Evolutionary conservation across 2,113 vertebrate species (phyloP).

Genomic region (Sorex araneus): DNA sequence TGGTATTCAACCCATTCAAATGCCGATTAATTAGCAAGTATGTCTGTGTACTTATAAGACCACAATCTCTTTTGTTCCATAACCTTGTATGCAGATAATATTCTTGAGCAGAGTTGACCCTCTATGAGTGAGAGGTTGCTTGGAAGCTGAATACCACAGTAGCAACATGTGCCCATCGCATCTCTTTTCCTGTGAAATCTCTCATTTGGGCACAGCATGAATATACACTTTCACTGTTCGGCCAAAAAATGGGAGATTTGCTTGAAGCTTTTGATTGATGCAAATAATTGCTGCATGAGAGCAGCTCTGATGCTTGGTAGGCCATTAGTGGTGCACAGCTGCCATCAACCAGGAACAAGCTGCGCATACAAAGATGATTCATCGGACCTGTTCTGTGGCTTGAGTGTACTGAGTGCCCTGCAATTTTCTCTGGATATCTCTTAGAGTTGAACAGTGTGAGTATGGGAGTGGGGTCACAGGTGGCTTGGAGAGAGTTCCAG

Average conservation of each 20-base stretch:
- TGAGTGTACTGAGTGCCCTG: not conserved
- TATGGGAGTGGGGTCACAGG: not conserved
- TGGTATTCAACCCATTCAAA: slow-evolving; percentile 29
- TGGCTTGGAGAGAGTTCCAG: not conserved
- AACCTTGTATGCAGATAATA: slow-evolving; percentile 3
- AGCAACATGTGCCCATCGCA: slow-evolving; percentile 18
- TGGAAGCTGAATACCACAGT: slow-evolving; percentile 37
- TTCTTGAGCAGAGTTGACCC: slow-evolving; percentile 5
- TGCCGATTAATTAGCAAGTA: slow-evolving; percentile 42
- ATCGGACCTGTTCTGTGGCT: not conserved
- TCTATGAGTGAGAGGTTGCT: not conserved
- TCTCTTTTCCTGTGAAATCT: slow-evolving; percentile 69
- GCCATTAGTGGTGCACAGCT: slow-evolving; percentile 71
- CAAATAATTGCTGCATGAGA: slow-evolving; percentile 78
- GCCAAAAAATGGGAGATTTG: slow-evolving; percentile 65
- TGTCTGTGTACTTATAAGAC: not conserved
- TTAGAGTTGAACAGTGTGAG: not conserved
- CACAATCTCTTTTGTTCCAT: slow-evolving; percentile 40
- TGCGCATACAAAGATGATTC: slow-evolving; percentile 63
- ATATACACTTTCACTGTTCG: slow-evolving; percentile 71
- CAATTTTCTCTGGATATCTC: not conserved
- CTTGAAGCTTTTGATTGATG: slow-evolving; percentile 84
- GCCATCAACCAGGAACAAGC: slow-evolving; percentile 56
- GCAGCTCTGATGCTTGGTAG: slow-evolving; percentile 72
- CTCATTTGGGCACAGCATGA: slow-evolving; percentile 73